These are phyloP conservation scores for Sphyrna mokarran DNA, from an alignment of 2,113 vertebrate species.

Conservation along the genomic window DNA sequence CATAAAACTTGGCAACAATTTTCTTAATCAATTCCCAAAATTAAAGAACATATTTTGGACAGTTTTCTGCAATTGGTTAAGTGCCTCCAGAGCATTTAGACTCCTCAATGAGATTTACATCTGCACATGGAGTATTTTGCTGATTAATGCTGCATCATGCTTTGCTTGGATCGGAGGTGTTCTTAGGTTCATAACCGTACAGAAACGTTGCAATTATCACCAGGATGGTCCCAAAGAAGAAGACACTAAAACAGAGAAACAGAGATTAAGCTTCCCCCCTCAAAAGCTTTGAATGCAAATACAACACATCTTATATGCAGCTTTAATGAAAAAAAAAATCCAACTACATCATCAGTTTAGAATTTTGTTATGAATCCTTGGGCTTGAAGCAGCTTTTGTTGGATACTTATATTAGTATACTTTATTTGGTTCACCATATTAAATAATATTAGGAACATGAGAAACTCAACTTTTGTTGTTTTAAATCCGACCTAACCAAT, in stretches of 20 bases:
- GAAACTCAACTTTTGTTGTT: neutral
- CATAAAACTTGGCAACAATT: neutral
- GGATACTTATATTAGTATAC: neutral
- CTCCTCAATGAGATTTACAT: neutral
- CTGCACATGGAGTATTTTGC: neutral
- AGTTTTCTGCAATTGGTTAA: neutral
- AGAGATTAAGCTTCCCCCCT: neutral
- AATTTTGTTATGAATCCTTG: neutral
- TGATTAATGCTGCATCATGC: conserved; percentile 53
- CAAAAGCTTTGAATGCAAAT: neutral
- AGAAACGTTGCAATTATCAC: conserved; percentile 91
- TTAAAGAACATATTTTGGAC: neutral
- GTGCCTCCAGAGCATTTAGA: conserved; percentile 5
- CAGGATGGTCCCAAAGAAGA: conserved; percentile 82
- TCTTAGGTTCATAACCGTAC: conserved; percentile 85
- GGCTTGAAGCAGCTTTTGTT: neutral
- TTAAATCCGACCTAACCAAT: neutral
- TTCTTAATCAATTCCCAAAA: neutral
- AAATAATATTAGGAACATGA: neutral
- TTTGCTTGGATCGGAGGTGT: conserved; percentile 73
- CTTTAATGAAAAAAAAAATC: neutral
- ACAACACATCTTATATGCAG: neutral
- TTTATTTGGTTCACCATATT: neutral
- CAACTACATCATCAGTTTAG: neutral
- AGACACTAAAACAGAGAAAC: conserved; percentile 61